Base-by-base conservation (phyloP, 2,113 vertebrate species). In the Rhinogobius similis region DNA sequence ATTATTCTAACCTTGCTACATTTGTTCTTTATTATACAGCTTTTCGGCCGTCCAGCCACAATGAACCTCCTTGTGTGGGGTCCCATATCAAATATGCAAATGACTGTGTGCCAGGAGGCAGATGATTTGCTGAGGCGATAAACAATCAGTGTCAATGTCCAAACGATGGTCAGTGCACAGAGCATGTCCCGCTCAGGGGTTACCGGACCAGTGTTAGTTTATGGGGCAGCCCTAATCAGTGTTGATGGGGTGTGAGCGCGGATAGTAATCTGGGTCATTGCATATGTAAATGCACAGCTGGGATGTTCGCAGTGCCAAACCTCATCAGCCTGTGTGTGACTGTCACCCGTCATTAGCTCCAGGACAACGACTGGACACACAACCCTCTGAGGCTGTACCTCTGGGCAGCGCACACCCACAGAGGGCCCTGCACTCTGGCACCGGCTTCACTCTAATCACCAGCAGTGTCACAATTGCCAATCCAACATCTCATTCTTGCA, bases 211-310 rank as follows among this genome's bases (percentile, higher is more conserved):
- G 61, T 69, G 23, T 14, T 66, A 26, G 67, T 73, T 62, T 83
- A 78, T 84, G 75, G 89, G 79, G 53, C 75, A 85, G 80, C 75
- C 91, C 92, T 95, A 95, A 96, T 95, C 93, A 93, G 90, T 91
- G 75, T 82, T 90, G 92, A 94, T 93, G 88, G 92, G 91, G 88
- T 94, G 91, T 94, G 92, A 91, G 93, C 84, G 74, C 83, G 89
- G 93, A 92, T 94, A 93, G 91, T 95, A 93, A 96, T 95, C 91
- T 94, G 92, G 94, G 95, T 94, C 95, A 95, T 94, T 90, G 93
- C 94, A 91, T 95, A 95, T 97, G 94, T 91, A 96, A 94, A 95
- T 95, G 84, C 92, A 91, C 93, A 94, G 93, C 94, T 94, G 94
- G 92, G 92, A 88, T 90, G 86, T 90, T 92, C 78, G 68, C 87